Conservation (phyloP, 2,113 vertebrate genomes). For the Emydocephalus ijimae region DNA sequence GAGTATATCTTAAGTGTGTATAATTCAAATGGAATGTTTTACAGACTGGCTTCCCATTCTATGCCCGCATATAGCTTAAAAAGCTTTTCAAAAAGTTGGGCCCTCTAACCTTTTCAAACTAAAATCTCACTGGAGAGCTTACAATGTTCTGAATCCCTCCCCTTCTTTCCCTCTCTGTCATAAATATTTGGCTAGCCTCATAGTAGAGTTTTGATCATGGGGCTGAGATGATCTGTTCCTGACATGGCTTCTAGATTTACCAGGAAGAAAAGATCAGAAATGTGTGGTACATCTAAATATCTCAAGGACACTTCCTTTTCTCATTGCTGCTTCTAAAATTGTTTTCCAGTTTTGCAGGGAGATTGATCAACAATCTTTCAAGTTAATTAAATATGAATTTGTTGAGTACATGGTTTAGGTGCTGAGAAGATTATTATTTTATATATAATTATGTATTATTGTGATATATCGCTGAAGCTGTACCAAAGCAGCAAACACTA, state of each 20-base stretch:
- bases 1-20: not conserved
- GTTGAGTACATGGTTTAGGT: not conserved
- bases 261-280: not conserved
- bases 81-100: not conserved
- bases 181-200: not conserved
- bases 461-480: not conserved
- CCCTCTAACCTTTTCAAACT: not conserved
- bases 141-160: not conserved
- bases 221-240: not conserved
- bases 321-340: not conserved
- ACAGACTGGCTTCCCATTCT: not conserved
- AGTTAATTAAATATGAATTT: not conserved
- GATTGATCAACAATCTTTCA: not conserved
- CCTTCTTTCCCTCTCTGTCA: not conserved
- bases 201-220: not conserved
- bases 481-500: not conserved
- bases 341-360: not conserved
- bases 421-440: no score
- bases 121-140: not conserved
- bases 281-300: not conserved
- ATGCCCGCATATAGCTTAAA: not conserved
- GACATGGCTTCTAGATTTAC: not conserved
- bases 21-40: not conserved
- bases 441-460: not conserved
- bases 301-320: not conserved